A percentile compares a stretch with the other conserved stretches of the same genome.
Conservation (phyloP, 2,113 vertebrate species). For the Tragelaphus buxtoni region DNA sequence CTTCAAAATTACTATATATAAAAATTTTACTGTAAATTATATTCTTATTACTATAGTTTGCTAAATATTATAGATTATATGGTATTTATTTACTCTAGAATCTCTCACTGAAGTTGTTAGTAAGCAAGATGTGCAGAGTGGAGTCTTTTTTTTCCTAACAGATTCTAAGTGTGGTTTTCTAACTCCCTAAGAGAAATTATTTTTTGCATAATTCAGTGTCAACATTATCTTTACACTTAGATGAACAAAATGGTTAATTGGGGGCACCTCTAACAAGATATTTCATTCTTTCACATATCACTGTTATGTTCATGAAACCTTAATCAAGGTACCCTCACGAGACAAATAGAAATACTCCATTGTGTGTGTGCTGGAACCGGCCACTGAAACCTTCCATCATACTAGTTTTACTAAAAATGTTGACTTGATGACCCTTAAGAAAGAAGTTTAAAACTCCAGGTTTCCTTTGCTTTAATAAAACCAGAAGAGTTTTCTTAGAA, state of each 20-base stretch:
- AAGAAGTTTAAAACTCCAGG: neutral
- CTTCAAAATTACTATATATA: neutral
- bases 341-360: neutral
- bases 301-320: neutral
- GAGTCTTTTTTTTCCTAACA: neutral
- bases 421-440: neutral
- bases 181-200: neutral
- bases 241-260: neutral
- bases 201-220: neutral
- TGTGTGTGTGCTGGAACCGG: neutral
- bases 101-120: neutral
- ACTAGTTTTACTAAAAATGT: neutral
- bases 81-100: neutral
- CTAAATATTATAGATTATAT: neutral
- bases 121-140: neutral
- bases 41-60: neutral
- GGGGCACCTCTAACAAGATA: neutral
- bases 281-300: neutral
- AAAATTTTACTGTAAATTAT: neutral
- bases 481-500: neutral
- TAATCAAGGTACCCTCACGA: neutral
- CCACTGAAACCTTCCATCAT: neutral
- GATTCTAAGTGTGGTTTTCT: neutral
- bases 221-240: neutral
- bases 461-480: slow-evolving; percentile 4